These are phyloP conservation scores for Chionis minor DNA, from an alignment of 2,113 vertebrate genomes.

Conservation along the genomic window DNA sequence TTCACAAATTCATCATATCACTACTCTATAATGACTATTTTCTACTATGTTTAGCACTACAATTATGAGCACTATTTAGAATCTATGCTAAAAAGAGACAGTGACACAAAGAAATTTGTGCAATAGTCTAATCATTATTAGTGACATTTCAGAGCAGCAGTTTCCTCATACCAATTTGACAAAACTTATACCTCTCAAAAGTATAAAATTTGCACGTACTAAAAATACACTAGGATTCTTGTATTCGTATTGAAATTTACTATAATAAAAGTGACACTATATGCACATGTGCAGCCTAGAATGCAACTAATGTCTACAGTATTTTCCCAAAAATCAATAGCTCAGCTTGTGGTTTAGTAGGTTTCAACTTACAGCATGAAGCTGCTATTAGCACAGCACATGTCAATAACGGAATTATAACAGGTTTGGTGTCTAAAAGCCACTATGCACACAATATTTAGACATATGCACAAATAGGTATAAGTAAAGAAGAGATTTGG, in stretches of 20 bases:
- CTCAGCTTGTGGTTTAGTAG: background rate
- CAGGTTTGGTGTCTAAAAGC: background rate
- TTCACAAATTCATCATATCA: background rate
- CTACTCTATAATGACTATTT: background rate
- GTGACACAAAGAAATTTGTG: background rate
- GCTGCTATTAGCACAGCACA: background rate
- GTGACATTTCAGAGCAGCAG: background rate
- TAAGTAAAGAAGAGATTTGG: background rate
- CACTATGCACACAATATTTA: background rate
- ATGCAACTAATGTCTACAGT: background rate
- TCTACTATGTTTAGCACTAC: background rate
- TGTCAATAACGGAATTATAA: background rate
- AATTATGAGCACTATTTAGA: background rate
- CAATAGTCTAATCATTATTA: background rate
- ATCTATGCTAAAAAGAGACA: background rate
- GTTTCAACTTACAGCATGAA: background rate
- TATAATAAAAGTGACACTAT: background rate
- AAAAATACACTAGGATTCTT: background rate
- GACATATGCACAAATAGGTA: background rate
- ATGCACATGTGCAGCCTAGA: background rate
- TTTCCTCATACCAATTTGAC: background rate
- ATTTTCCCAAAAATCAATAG: background rate
- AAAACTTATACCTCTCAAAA: background rate
- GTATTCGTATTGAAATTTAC: background rate
- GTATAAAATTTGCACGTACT: background rate